Base-by-base conservation (phyloP, 2,797 vertebrate species). In the Borostomias antarcticus region DNA sequence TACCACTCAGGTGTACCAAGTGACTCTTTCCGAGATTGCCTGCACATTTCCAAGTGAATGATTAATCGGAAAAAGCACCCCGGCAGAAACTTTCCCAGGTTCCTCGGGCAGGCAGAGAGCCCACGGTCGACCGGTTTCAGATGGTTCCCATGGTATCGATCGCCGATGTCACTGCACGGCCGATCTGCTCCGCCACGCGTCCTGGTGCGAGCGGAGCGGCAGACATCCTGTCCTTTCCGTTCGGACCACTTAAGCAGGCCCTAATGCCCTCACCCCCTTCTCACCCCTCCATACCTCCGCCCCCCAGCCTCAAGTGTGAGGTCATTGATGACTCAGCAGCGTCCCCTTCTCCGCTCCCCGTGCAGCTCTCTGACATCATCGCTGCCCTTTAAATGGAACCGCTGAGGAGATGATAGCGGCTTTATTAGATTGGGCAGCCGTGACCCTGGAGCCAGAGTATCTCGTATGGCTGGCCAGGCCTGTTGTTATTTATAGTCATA, bases 311-410 rank as follows among this genome's bases (percentile, higher is more conserved):
- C 70, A 62, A 69, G 69, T 69, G 78, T 59, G 62, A 64, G 29
- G 69, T 19, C 4, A 7, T 15, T 60, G 75, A 76, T 90, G 92
- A 92, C 74, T 91, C 87, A 87, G 85, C 75, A 4, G 68, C 69
- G 68, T 65, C 73, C 74, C 68, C 69, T 74, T 75, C 68, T 76
- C 82, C 61, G 45, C 63, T 35, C 62, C 66, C 33, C 33, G 5
- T n/a, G 40, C 40, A 17, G 40, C 8, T 5, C 40, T 4, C 40
- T 45, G 5, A 10, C 40, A 15, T 17, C 17, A n/a, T 45, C 1
- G 40, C 40, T 45, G 40, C 40, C 87, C 72, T 87, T 78, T 80
- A 72, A 86, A 86, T 28, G 43, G 70, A 66, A 17, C 56, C 0
- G 77, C 67, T 63, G 66, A 21, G 3, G 71, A 73, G 75, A 82